Percentiles rank a stretch among this genome's conserved stretches.
These are phyloP conservation scores for Cotesia glomerata DNA, from an alignment of 1,140 invertebrate genomes.

Conservation along the genomic window DNA sequence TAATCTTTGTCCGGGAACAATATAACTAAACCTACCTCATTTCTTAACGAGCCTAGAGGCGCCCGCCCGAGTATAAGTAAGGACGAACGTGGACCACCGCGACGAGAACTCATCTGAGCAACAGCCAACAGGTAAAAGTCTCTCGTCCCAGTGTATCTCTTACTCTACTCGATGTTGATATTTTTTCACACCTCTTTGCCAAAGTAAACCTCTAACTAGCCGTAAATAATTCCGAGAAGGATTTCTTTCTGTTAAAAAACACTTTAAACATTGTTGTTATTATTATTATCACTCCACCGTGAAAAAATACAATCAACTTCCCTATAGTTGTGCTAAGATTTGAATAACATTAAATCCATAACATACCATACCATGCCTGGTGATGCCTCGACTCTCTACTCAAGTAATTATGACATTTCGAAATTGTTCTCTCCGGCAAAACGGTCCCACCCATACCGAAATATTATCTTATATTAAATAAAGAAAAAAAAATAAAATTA, in stretches of 20 bases:
- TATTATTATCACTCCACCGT: too few relatives aligned
- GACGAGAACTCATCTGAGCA: neutral
- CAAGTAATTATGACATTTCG: too few relatives aligned
- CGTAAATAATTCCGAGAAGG: constrained; percentile 28
- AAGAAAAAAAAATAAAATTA: neutral
- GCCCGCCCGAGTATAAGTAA: constrained; percentile 22
- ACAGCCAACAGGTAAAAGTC: neutral
- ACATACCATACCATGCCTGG: too few relatives aligned
- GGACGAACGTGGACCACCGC: constrained; percentile 18
- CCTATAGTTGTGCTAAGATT: constrained; percentile 2
- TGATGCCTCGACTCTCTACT: too few relatives aligned
- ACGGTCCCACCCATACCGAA: too few relatives aligned
- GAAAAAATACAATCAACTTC: neutral
- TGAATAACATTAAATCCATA: neutral
- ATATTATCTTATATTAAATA: too few relatives aligned
- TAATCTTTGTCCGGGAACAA: too few relatives aligned
- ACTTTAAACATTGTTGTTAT: neutral
- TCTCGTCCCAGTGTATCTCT: neutral
- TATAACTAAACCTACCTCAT: neutral
- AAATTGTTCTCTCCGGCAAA: too few relatives aligned
- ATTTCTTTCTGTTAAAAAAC: constrained; percentile 1
- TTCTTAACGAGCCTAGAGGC: constrained; percentile 28
- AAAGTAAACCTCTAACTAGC: constrained; percentile 24
- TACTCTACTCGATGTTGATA: neutral
- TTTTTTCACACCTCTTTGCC: constrained; percentile 32